Evolutionary conservation across 2,797 vertebrate genomes (phyloP).

Genomic region (Adelosebastes latens): DNA sequence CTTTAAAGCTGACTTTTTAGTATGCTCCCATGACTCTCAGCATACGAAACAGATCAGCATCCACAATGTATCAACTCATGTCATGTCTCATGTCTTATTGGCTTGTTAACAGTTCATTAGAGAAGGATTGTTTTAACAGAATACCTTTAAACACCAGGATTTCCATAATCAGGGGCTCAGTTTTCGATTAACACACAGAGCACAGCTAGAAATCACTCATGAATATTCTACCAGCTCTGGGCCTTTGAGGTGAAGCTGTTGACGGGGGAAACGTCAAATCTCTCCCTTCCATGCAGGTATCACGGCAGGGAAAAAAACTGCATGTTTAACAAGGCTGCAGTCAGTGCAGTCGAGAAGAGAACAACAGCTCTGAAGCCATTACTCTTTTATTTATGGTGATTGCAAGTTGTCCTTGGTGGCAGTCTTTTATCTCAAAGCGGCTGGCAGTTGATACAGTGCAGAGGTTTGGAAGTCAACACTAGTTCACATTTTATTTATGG

Average conservation of each 20-base stretch:
- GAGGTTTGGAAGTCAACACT: constrained; percentile 41
- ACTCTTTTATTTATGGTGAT: constrained; percentile 70
- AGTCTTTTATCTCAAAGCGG: constrained; percentile 47
- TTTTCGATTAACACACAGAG: constrained; percentile 25
- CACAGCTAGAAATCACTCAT: constrained; percentile 29
- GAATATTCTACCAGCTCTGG: constrained; percentile 35
- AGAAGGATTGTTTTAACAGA: constrained; percentile 5
- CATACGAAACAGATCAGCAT: neutral
- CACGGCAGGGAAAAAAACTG: neutral
- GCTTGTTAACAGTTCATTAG: constrained; percentile 11
- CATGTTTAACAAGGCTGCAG: constrained; percentile 40
- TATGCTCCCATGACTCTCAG: neutral
- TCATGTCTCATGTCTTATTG: neutral
- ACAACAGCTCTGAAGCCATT: constrained; percentile 23
- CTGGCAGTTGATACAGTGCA: constrained; percentile 56
- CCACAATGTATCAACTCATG: neutral
- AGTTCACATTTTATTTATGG: constrained; percentile 70
- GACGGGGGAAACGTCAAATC: constrained; percentile 31
- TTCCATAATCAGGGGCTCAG: constrained; percentile 8
- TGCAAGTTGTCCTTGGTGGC: constrained; percentile 32
- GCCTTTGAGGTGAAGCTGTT: constrained; percentile 28
- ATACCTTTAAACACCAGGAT: constrained; percentile 6
- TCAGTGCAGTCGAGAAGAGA: constrained; percentile 16
- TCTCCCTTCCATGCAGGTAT: constrained; percentile 5
- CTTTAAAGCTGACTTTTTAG: neutral